Conservation (phyloP, 2,888 invertebrate genomes). For the Phrixothrix hirtus region DNA sequence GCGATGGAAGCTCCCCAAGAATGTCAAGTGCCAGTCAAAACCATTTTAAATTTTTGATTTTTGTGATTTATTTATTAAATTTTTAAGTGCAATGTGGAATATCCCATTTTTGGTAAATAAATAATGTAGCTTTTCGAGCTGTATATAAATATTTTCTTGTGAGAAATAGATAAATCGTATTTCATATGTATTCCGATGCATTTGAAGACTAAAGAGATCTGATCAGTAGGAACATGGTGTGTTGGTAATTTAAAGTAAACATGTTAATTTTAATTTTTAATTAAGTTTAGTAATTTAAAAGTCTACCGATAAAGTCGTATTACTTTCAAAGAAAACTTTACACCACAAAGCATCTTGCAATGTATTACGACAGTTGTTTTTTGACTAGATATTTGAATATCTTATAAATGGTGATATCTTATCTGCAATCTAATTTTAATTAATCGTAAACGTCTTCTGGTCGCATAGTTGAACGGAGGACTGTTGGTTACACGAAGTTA, state of each 20-base stretch:
- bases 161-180: neutral
- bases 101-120: too few relatives aligned
- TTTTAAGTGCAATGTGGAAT: too few relatives aligned
- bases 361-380: constrained; percentile 19
- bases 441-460: constrained; percentile 50
- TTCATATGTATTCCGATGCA: neutral
- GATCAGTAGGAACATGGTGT: too few relatives aligned
- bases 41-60: too few relatives aligned
- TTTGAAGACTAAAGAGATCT: neutral
- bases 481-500: constrained; percentile 42
- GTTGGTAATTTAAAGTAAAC: too few relatives aligned
- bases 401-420: constrained; percentile 41
- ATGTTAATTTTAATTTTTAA: too few relatives aligned
- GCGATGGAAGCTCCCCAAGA: too few relatives aligned
- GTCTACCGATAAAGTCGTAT: too few relatives aligned
- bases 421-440: constrained; percentile 52
- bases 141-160: neutral
- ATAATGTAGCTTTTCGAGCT: neutral
- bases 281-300: too few relatives aligned
- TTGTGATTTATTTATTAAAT: too few relatives aligned
- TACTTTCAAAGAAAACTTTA: too few relatives aligned
- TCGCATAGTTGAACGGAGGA: constrained; percentile 47
- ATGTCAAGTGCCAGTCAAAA: too few relatives aligned
- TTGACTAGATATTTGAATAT: constrained; percentile 26
- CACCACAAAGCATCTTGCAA: neutral